These are phyloP conservation scores for Schizopygopsis pylzovi DNA, from an alignment of 2,797 vertebrate species.

Conservation along the genomic window DNA sequence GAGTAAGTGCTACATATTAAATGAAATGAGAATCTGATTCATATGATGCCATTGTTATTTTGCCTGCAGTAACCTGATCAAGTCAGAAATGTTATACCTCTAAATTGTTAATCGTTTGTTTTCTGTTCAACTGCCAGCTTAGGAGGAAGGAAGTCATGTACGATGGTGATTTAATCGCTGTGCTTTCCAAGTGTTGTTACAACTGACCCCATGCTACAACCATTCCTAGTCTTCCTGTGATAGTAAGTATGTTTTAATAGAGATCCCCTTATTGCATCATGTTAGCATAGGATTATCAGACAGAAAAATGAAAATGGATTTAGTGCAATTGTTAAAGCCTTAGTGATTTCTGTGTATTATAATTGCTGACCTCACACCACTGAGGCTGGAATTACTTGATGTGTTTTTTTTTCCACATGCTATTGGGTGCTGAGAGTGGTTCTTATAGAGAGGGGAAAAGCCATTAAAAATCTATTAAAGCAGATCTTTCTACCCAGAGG, in stretches of 20 bases:
- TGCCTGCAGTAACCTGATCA: neutral
- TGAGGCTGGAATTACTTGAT: constrained; percentile 66
- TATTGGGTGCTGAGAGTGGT: constrained; percentile 70
- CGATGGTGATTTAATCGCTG: neutral
- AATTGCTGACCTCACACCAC: constrained; percentile 72
- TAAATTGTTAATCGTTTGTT: constrained; percentile 6
- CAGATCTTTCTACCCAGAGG: constrained; percentile 76
- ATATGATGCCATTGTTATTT: neutral
- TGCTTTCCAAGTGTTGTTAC: constrained; percentile 3
- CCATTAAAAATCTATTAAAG: constrained; percentile 80
- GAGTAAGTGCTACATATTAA: neutral
- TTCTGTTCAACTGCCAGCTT: neutral
- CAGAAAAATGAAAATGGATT: constrained; percentile 57
- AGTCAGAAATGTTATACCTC: neutral
- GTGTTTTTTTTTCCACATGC: constrained; percentile 61
- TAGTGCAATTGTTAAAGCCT: constrained; percentile 61
- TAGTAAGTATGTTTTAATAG: constrained; percentile 54
- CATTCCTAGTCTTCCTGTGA: neutral
- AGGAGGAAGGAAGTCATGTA: neutral
- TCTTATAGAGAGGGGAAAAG: constrained; percentile 67
- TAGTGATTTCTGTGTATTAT: constrained; percentile 68
- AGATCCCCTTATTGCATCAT: constrained; percentile 56
- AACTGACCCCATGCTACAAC: neutral
- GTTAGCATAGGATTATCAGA: constrained; percentile 47
- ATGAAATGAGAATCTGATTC: neutral